These are phyloP conservation scores for Torymus texanus DNA, from an alignment of 2,888 invertebrate genomes.

Conservation along the genomic window DNA sequence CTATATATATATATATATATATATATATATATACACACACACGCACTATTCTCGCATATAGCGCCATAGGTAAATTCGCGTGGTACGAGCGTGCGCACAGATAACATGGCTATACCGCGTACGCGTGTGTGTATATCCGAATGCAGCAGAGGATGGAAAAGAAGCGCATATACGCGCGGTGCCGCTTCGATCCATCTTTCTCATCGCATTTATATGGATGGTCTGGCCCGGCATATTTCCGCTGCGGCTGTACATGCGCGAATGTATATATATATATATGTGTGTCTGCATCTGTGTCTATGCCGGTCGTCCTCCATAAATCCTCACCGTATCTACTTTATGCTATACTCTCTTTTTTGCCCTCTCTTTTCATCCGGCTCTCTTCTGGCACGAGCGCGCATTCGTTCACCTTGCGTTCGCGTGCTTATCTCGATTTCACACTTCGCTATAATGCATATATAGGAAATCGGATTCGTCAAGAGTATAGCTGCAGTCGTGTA, in stretches of 20 bases:
- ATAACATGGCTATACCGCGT: too few species aligned
- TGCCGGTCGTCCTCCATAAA: slow-evolving; percentile 17
- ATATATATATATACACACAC: too few species aligned
- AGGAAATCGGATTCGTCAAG: slow-evolving; percentile 1
- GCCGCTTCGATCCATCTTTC: slow-evolving; percentile 5
- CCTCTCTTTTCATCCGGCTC: neutral
- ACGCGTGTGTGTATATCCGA: too few species aligned
- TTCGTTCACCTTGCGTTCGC: neutral
- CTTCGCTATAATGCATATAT: slow-evolving; percentile 13
- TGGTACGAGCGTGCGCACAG: too few species aligned
- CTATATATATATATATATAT: too few species aligned
- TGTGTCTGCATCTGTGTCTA: neutral
- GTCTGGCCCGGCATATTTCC: slow-evolving; percentile 27
- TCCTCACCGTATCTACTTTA: slow-evolving; percentile 32
- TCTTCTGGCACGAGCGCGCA: neutral
- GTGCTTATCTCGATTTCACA: slow-evolving; percentile 13
- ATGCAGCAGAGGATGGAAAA: too few species aligned
- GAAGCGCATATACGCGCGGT: neutral
- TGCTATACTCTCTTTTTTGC: neutral
- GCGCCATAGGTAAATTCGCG: too few species aligned
- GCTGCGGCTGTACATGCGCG: too few species aligned
- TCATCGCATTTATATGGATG: slow-evolving; percentile 37
- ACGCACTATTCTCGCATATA: too few species aligned
- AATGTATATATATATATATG: neutral
- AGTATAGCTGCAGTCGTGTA: neutral